These are phyloP conservation scores for Drosophila seguyi DNA, from an alignment of 1,140 invertebrate species.

Conservation along the genomic window DNA sequence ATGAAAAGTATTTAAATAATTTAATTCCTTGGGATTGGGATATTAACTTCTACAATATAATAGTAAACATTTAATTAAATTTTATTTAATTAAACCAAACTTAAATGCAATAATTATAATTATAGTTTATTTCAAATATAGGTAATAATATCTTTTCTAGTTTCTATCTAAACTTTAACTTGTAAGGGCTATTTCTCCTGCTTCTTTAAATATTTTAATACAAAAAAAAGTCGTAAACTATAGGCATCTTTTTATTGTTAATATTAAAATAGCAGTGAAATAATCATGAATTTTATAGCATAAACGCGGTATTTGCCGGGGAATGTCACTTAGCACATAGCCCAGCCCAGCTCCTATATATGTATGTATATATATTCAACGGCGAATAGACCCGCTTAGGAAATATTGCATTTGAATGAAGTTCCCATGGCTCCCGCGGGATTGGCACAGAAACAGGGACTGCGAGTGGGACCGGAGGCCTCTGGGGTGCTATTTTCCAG, in stretches of 20 bases:
- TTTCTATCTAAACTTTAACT: background rate
- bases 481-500: slow-evolving; percentile 34
- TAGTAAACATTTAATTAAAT: too few species aligned
- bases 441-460: slow-evolving; percentile 12
- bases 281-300: slow-evolving; percentile 28
- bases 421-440: slow-evolving; percentile 23
- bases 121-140: too few species aligned
- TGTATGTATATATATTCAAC: slow-evolving; percentile 7
- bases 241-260: background rate
- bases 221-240: background rate
- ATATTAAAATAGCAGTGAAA: background rate
- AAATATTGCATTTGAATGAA: slow-evolving; percentile 49
- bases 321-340: slow-evolving; percentile 24
- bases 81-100: too few species aligned
- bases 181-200: too few species aligned
- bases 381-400: slow-evolving; percentile 7
- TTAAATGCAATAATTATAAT: too few species aligned
- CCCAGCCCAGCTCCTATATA: background rate
- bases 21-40: background rate
- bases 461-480: slow-evolving; percentile 11
- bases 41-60: too few species aligned
- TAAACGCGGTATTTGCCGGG: slow-evolving; percentile 14
- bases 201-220: background rate
- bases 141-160: too few species aligned
- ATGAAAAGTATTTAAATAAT: too few species aligned